Evolutionary conservation across 2,888 invertebrate species (phyloP).

Genomic region (Halictus ligatus): DNA sequence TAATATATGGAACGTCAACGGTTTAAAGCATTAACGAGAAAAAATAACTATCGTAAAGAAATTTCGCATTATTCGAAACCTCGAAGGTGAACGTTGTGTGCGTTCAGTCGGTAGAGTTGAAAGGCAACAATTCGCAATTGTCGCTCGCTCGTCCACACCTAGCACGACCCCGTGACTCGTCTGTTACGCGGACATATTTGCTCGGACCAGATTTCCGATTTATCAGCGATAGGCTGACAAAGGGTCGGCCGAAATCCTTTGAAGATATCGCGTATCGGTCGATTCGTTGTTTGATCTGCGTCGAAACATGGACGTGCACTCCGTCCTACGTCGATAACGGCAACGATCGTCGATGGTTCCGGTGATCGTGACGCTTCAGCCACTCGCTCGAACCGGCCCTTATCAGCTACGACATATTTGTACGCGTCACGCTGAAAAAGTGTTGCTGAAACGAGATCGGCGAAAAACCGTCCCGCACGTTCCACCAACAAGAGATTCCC

Average conservation of each 20-base stretch:
- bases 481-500: background rate
- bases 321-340: slow-evolving; percentile 68
- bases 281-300: slow-evolving; percentile 78
- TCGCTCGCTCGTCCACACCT: background rate
- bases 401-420: slow-evolving; percentile 57
- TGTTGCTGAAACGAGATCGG: slow-evolving; percentile 44
- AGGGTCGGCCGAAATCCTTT: slow-evolving; percentile 77
- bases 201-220: slow-evolving; percentile 70
- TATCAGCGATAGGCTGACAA: slow-evolving; percentile 69
- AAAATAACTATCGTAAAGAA: too few relatives aligned
- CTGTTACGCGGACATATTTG: slow-evolving; percentile 60
- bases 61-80: background rate
- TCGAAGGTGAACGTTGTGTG: background rate
- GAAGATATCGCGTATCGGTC: slow-evolving; percentile 78
- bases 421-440: slow-evolving; percentile 44
- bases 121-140: slow-evolving; percentile 50
- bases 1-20: too few relatives aligned
- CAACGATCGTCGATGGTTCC: slow-evolving; percentile 58
- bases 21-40: too few relatives aligned
- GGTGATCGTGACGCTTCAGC: slow-evolving; percentile 53
- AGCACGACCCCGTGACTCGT: slow-evolving; percentile 17
- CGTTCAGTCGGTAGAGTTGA: background rate
- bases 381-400: slow-evolving; percentile 51
- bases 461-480: slow-evolving; percentile 16
- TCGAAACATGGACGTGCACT: slow-evolving; percentile 73